These are phyloP conservation scores for Ptilonorhynchus violaceus DNA, from an alignment of 2,113 vertebrate species.

Conservation along the genomic window DNA sequence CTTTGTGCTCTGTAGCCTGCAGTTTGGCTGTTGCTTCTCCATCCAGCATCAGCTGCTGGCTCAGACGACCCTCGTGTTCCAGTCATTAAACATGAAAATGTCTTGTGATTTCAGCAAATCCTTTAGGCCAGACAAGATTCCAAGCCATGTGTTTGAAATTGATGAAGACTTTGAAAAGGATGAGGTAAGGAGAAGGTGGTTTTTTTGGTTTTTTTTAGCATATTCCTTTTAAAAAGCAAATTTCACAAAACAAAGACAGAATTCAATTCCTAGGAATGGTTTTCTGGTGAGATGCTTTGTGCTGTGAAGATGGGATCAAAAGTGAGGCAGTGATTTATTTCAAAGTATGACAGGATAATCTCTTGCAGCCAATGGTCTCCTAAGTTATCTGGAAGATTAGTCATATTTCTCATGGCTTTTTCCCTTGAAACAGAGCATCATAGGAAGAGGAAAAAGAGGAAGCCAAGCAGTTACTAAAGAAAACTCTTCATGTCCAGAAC, in stretches of 20 bases:
- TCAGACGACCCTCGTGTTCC: not conserved
- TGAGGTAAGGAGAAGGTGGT: conserved; percentile 75
- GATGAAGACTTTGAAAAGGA: conserved; percentile 94
- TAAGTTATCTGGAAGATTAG: not conserved
- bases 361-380: not conserved
- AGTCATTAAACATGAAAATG: not conserved
- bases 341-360: not conserved
- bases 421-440: not conserved
- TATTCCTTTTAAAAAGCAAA: not conserved
- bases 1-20: not conserved
- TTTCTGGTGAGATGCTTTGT: not conserved
- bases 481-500: not conserved
- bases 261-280: not conserved
- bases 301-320: not conserved
- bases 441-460: not conserved
- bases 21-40: not conserved
- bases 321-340: not conserved
- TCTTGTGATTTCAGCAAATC: conserved; percentile 85
- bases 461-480: not conserved
- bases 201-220: not conserved
- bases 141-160: conserved; percentile 89
- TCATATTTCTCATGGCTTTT: not conserved
- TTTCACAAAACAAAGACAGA: not conserved
- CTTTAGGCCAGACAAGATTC: conserved; percentile 92
- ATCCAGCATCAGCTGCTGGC: not conserved